Percentiles rank a stretch among this genome's conserved stretches.
Conservation (phyloP, 2,797 vertebrate genomes). For the Phoeniculus purpureus region DNA sequence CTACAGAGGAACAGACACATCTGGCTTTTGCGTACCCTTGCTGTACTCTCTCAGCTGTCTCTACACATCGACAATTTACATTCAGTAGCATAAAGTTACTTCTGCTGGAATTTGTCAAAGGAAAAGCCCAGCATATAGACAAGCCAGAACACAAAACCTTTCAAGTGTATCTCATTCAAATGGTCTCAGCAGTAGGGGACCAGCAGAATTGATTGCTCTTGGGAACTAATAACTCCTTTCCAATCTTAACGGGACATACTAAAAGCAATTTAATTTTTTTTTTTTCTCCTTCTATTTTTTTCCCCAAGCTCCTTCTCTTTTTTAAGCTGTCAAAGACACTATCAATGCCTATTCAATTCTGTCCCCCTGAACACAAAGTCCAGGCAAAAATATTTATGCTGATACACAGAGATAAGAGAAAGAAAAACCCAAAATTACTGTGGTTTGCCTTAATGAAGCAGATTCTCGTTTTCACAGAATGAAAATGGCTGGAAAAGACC, state of each 20-base stretch:
- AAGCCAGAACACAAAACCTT: not conserved
- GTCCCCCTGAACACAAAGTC: not conserved
- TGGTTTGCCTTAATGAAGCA: not conserved
- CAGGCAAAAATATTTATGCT: not conserved
- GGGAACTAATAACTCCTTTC: not conserved
- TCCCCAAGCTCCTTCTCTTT: not conserved
- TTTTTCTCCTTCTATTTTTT: conserved; percentile 34
- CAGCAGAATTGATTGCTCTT: not conserved
- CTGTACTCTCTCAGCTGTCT: not conserved
- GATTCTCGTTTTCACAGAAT: not conserved
- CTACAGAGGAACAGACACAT: not conserved
- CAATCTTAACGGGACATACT: conserved; percentile 12
- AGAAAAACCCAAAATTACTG: not conserved
- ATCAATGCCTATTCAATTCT: not conserved
- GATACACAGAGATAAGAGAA: not conserved
- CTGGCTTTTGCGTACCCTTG: not conserved
- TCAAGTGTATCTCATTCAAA: not conserved
- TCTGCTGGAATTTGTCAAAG: not conserved
- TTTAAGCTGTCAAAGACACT: not conserved
- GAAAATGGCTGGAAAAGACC: too few species aligned
- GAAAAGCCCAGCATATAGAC: not conserved
- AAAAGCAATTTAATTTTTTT: conserved; percentile 63
- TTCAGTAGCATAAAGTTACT: not conserved
- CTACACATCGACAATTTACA: not conserved
- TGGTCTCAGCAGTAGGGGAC: not conserved